Evolutionary conservation across 2,888 invertebrate genomes (phyloP).

Genomic region (Cenopis cana): DNA sequence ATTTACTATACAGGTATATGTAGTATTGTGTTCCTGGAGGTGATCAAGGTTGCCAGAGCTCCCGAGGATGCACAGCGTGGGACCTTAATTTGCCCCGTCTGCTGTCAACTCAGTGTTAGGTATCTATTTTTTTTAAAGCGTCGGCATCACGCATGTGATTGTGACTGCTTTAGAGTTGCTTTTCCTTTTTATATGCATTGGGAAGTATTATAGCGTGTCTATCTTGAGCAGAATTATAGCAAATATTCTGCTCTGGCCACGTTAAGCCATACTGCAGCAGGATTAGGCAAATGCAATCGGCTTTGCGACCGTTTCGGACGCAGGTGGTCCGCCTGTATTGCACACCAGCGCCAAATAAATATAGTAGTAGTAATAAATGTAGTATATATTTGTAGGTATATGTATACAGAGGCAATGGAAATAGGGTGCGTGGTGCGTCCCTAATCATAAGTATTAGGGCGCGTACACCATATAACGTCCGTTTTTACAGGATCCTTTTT

Average conservation of each 20-base stretch:
- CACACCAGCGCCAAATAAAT: conserved; percentile 21
- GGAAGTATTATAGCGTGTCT: not conserved
- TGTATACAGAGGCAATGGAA: not conserved
- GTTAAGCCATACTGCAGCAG: conserved; percentile 21
- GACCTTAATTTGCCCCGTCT: too few species aligned
- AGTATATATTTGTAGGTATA: conserved; percentile 2
- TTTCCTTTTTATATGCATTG: not conserved
- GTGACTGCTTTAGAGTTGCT: too few species aligned
- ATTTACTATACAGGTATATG: too few species aligned
- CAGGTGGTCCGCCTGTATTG: conserved; percentile 22
- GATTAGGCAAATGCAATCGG: conserved; percentile 33
- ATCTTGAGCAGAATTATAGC: conserved; percentile 9
- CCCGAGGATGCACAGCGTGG: too few species aligned
- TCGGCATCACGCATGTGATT: too few species aligned
- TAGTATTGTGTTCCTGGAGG: too few species aligned
- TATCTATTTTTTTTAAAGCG: too few species aligned
- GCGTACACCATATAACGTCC: too few species aligned
- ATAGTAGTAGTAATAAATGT: conserved; percentile 6
- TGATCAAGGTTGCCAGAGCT: too few species aligned
- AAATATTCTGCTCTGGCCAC: conserved; percentile 1
- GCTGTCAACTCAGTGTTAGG: too few species aligned
- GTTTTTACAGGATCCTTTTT: too few species aligned
- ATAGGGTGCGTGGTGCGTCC: too few species aligned
- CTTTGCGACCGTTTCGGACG: conserved; percentile 22
- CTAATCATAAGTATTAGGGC: not conserved